Base-by-base conservation (phyloP, 2,113 vertebrate species). In the Connochaetes taurinus region DNA sequence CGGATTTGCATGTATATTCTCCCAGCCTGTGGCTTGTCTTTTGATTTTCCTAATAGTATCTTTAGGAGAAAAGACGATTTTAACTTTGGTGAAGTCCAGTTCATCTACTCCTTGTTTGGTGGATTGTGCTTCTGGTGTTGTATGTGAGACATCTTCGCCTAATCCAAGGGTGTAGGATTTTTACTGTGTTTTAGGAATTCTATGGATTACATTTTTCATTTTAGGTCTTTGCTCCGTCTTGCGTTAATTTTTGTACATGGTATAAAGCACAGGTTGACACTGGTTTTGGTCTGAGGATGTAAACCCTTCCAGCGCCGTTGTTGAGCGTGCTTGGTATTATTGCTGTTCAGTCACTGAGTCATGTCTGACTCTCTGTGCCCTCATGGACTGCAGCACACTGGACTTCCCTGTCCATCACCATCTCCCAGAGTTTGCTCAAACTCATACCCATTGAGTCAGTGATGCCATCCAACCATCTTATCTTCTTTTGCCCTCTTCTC, bases 251-350 rank as follows among this genome's bases (percentile, higher is more conserved):
- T 36, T 36, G 8, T 43, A 4, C 7, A 7, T 7, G 29, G n/a
- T 29, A 1, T n/a, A 36, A 16, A 40, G 23, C 33, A 1, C 29
- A 23, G 53, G 45, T 16, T 21, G 29, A 17, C 67, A 3, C 16
- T 27, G n/a, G 17, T 47, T 57, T 31, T 19, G 14, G 14, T 15
- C 0, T 1, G 7, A 5, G 40, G 31, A 14, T 15, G 23, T 27
- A 2, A 6, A 1, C n/a, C 31, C 1, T 25, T 27, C 23, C 52
- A 53, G 52, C 6, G 6, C 52, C 17, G 7, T 7, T 53, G 45
- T 8, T 45, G 45, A 45, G 45, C 14, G 0, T 10, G 27, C 19
- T 13, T 3, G 7, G 7, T 29, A 1, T 2, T 40, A 0, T 2
- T 25, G 67, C 7, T 25, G 11, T 25, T 43, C 36, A 0, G 23